Percentiles rank a stretch among this genome's conserved stretches.
Conservation (phyloP, 2,888 invertebrate genomes). For the Hypomecis atomaria region DNA sequence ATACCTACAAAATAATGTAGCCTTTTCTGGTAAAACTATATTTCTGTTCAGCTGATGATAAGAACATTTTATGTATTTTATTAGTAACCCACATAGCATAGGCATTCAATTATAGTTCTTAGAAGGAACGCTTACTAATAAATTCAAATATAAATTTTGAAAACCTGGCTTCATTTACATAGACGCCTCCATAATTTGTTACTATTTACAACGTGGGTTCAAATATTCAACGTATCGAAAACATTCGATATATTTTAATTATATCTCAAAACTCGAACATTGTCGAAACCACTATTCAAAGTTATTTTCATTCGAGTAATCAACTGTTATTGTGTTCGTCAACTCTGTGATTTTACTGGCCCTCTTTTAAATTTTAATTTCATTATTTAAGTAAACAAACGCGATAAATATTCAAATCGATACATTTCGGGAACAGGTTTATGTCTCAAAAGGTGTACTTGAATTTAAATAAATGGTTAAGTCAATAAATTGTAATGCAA, state of each 20-base stretch:
- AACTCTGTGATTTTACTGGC: constrained; percentile 44
- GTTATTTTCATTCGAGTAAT: constrained; percentile 25
- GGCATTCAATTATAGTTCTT: not conserved
- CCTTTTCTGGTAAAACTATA: too few species aligned
- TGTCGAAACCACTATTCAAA: constrained; percentile 16
- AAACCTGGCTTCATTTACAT: not conserved
- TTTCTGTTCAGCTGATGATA: too few species aligned
- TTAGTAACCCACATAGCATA: too few species aligned
- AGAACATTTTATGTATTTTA: too few species aligned
- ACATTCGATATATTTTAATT: constrained; percentile 30
- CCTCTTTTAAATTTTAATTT: constrained; percentile 57
- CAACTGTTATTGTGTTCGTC: constrained; percentile 37
- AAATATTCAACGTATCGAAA: constrained; percentile 14
- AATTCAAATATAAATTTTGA: not conserved
- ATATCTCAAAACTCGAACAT: constrained; percentile 11
- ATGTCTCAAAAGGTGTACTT: constrained; percentile 50
- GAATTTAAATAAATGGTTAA: constrained; percentile 66
- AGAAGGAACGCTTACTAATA: not conserved
- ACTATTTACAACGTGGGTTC: constrained; percentile 6
- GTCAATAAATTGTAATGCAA: constrained; percentile 66
- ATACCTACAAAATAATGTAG: too few species aligned
- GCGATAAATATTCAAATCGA: constrained; percentile 60
- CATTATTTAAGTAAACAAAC: constrained; percentile 67
- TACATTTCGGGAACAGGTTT: constrained; percentile 52
- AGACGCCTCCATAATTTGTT: not conserved